Conservation (phyloP, 2,113 vertebrate species). For the Phyllostomus discolor region DNA sequence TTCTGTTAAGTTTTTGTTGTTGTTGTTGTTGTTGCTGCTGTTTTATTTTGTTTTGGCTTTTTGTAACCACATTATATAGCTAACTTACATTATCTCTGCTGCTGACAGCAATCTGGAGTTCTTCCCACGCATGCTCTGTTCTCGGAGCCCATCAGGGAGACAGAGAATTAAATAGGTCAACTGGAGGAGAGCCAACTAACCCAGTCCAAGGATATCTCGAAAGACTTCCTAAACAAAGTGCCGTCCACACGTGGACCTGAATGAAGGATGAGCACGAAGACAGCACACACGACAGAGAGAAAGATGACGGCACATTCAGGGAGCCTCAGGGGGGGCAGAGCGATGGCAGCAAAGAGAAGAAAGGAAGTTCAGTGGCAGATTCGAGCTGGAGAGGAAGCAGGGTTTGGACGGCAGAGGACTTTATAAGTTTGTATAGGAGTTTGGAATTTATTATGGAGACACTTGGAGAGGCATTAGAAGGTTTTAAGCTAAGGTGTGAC, state of each 20-base stretch:
- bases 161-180: neutral
- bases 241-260: neutral
- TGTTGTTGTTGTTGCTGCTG: neutral
- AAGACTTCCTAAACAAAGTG: neutral
- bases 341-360: neutral
- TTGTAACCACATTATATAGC: neutral
- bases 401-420: neutral
- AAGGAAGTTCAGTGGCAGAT: neutral
- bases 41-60: neutral
- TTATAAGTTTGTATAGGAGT: neutral
- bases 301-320: neutral
- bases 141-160: neutral
- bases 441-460: neutral
- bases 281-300: fast-evolving
- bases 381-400: neutral
- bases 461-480: neutral
- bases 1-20: neutral
- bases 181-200: neutral
- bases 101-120: neutral
- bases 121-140: neutral
- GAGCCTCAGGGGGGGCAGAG: neutral
- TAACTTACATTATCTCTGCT: neutral
- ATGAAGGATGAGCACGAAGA: neutral
- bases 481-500: neutral
- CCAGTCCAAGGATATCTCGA: no score